Base-by-base conservation (phyloP, 2,113 vertebrate species). In the Penelope pileata region DNA sequence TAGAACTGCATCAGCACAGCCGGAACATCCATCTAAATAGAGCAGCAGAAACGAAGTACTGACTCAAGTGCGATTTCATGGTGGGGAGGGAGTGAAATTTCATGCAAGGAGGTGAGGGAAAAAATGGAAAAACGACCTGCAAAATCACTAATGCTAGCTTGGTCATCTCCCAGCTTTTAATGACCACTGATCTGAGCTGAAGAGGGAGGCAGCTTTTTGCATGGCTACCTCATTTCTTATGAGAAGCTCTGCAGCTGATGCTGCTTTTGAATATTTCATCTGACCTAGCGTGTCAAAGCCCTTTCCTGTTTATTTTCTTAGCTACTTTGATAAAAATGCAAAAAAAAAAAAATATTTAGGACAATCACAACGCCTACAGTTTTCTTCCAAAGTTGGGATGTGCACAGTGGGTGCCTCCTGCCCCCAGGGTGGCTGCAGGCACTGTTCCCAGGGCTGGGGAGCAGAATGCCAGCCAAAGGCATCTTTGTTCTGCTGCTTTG, bases 111-210 rank as follows among this genome's bases (percentile, higher is more conserved):
- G 48, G 11, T 22, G 26, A 3, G 17, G 32, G 74, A 36, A 21
- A 47, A 83, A 89, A 14, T 11, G 45, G 42, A 63, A 53, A 40
- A 43, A 10, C 21, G 54, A 11, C 3, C 16, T 34, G 2, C 4
- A 36, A 53, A 64, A 14, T 26, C 27, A 23, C 9, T 0, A 0
- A 23, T n/a, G 21, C 47, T 48, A 32, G 17, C 30, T 73, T 4
- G 2, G 7, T 53, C 10, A 10, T 66, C 10, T 42, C 17, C 30
- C 27, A 16, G 4, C 54, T 83, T 66, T 59, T 70, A 54, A 15
- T 43, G 51, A 34, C 38, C 38, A 6, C 30, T 63, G 22, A 23
- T 54, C 29, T 86, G 26, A 77, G n/a, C 14, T 83, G 50, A 66
- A 74, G 18, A 30, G 12, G 6, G 45, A 23, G 50, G 7, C 18